Percentiles rank a stretch among this genome's conserved stretches.
These are phyloP conservation scores for Megathymus violae DNA, from an alignment of 1,140 invertebrate species.

Conservation along the genomic window DNA sequence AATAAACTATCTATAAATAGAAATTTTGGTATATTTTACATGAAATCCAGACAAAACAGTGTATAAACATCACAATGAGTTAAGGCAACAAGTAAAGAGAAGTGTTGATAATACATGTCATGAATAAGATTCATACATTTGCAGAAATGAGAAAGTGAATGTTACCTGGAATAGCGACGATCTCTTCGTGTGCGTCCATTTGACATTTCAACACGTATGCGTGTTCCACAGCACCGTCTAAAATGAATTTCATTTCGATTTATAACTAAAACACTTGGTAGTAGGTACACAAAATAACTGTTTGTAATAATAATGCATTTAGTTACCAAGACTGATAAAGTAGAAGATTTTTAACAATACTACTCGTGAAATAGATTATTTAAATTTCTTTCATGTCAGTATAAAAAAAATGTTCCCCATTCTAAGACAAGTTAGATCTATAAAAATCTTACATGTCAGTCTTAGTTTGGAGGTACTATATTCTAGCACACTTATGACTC, in stretches of 20 bases:
- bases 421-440: conserved; percentile 64
- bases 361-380: too few species aligned
- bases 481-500: conserved; percentile 80
- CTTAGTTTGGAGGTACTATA: conserved; percentile 70
- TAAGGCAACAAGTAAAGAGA: conserved; percentile 15
- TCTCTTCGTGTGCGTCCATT: conserved; percentile 91
- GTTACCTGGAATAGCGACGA: conserved; percentile 83
- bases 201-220: conserved; percentile 94
- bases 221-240: conserved; percentile 92
- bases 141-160: not conserved
- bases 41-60: conserved; percentile 6
- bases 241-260: conserved; percentile 23
- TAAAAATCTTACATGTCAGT: conserved; percentile 62
- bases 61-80: conserved; percentile 22
- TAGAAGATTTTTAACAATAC: too few species aligned
- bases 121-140: too few species aligned
- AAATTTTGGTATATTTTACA: conserved; percentile 1
- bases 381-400: too few species aligned
- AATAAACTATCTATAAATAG: not conserved
- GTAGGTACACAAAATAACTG: too few species aligned
- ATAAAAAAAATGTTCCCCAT: conserved; percentile 75
- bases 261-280: too few species aligned
- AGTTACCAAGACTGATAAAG: too few species aligned
- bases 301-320: too few species aligned
- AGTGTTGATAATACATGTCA: conserved; percentile 15